A percentile compares a stretch with the other conserved stretches of the same genome.
Evolutionary conservation across 2,797 vertebrate species (phyloP).

Genomic region (Sebastes taczanowskii): DNA sequence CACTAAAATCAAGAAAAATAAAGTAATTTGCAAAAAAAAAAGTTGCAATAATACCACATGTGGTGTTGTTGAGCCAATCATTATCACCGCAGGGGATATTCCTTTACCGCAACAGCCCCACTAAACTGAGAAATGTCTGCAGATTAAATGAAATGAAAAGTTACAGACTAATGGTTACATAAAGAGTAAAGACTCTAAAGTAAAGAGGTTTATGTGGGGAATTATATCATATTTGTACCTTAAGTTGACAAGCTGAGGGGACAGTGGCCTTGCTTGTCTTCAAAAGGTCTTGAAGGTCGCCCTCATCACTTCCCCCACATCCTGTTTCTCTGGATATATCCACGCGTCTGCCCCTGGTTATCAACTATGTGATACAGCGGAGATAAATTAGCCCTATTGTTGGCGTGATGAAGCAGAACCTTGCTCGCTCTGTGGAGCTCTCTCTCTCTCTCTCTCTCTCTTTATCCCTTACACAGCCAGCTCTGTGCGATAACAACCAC

Average conservation of each 20-base stretch:
- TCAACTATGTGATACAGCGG: constrained; percentile 34
- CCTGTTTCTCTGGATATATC: constrained; percentile 33
- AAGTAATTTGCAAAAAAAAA: no score
- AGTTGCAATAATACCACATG: neutral
- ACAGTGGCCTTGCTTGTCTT: constrained; percentile 10
- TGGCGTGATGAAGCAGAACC: constrained; percentile 47
- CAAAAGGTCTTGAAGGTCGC: constrained; percentile 6
- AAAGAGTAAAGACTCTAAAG: neutral
- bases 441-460: constrained; percentile 29
- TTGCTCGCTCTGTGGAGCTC: constrained; percentile 11
- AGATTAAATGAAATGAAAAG: neutral
- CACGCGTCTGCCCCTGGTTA: constrained; percentile 23
- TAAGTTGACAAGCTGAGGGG: neutral
- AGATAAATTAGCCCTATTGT: constrained; percentile 56
- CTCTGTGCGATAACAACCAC: constrained; percentile 41
- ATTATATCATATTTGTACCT: neutral
- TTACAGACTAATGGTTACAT: neutral
- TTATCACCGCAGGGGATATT: neutral
- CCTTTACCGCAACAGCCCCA: neutral
- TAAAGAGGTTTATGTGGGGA: neutral
- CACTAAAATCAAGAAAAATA: no score
- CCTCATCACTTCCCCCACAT: constrained; percentile 2
- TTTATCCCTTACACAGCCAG: constrained; percentile 7
- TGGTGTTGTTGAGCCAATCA: neutral
- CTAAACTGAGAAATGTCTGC: neutral